A percentile compares a stretch with the other conserved stretches of the same genome.
phyloP scores from a whole-genome alignment of 1,140 invertebrate genomes.

The Stegodyphus dumicola region DNA sequence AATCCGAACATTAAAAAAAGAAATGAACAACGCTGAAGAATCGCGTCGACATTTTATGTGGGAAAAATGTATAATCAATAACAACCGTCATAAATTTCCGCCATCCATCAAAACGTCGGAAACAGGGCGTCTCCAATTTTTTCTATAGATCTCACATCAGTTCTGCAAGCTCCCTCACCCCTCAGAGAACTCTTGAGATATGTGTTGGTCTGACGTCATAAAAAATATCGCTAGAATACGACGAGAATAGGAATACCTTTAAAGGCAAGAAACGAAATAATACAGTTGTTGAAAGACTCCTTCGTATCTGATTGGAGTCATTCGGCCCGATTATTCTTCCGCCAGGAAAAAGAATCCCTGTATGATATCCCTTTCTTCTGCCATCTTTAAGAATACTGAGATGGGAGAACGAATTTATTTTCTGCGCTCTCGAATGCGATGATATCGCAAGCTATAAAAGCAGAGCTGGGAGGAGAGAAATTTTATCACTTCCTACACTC shows the following conservation, averaged over 20 bases:
- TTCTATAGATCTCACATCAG: constrained; percentile 6
- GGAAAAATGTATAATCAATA: constrained; percentile 17
- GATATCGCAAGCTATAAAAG: too few species aligned
- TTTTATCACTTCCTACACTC: too few species aligned
- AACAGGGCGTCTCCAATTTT: constrained; percentile 24
- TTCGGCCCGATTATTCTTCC: constrained; percentile 14
- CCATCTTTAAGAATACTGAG: not conserved
- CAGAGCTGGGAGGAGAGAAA: too few species aligned
- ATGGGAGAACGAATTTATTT: too few species aligned
- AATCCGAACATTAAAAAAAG: too few species aligned
- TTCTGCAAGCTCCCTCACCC: not conserved
- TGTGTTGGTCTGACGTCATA: too few species aligned
- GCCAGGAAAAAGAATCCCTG: not conserved
- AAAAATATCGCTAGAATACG: not conserved
- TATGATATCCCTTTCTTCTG: not conserved
- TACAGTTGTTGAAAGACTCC: constrained; percentile 31
- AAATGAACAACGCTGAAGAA: not conserved
- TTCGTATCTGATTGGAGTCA: constrained; percentile 24
- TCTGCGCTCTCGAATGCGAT: too few species aligned
- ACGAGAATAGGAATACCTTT: not conserved
- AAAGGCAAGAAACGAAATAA: constrained; percentile 5
- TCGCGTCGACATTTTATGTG: not conserved
- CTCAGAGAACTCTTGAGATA: too few species aligned
- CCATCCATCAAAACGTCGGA: constrained; percentile 26
- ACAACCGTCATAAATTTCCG: constrained; percentile 29